These are phyloP conservation scores for Mohoua ochrocephala DNA, from an alignment of 2,113 vertebrate species.

Conservation along the genomic window DNA sequence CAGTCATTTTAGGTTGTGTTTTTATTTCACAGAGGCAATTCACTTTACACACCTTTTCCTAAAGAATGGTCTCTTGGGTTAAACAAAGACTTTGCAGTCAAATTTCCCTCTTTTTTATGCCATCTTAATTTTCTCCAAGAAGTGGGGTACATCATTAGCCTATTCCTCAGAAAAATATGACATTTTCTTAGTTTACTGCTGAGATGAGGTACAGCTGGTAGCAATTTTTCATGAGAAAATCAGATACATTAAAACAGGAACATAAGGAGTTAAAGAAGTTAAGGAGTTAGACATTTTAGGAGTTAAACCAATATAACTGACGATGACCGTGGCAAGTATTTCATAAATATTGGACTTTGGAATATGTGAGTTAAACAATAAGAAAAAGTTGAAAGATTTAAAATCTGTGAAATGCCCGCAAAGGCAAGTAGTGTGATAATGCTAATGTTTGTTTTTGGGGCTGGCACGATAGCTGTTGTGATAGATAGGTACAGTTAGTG, in stretches of 20 bases:
- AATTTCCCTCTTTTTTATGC: not conserved
- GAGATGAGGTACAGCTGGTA: not conserved
- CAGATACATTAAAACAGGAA: not conserved
- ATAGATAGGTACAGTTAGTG: not conserved
- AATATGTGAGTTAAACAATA: not conserved
- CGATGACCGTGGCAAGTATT: not conserved
- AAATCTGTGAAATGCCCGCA: not conserved
- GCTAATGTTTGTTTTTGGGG: not conserved
- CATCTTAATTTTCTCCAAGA: not conserved
- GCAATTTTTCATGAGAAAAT: not conserved
- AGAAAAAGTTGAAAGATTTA: not conserved
- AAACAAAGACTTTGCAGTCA: not conserved
- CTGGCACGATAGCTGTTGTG: not conserved
- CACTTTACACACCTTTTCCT: not conserved
- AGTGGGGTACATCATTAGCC: fast-evolving
- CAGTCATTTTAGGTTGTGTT: not conserved
- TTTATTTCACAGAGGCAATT: not conserved
- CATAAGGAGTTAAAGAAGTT: not conserved
- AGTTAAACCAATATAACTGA: not conserved
- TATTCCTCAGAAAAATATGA: not conserved
- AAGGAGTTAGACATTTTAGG: not conserved
- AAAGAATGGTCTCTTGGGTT: fast-evolving
- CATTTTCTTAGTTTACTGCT: not conserved
- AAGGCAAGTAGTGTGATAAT: not conserved
- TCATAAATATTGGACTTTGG: not conserved